phyloP scores from a whole-genome alignment of 2,113 vertebrate species.

The Lota lota region DNA sequence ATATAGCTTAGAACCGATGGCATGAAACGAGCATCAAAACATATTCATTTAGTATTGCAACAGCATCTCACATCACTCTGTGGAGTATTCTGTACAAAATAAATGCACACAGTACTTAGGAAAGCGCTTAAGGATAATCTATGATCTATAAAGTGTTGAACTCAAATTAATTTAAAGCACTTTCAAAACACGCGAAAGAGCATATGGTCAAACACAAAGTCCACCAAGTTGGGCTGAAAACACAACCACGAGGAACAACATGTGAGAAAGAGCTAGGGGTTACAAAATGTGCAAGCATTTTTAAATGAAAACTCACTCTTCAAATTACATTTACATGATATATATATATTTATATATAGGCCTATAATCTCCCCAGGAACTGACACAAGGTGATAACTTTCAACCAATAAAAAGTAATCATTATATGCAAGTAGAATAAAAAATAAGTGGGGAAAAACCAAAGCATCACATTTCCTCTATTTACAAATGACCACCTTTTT shows the following conservation, averaged over 20 bases:
- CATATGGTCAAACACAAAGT: constrained; percentile 75
- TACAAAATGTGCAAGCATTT: constrained; percentile 64
- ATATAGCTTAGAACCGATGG: constrained; percentile 34
- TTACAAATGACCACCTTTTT: constrained; percentile 91
- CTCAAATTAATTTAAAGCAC: constrained; percentile 65
- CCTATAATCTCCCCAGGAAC: constrained; percentile 46
- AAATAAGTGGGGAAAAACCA: constrained; percentile 22
- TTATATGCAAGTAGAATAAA: constrained; percentile 57
- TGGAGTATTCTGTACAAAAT: constrained; percentile 70
- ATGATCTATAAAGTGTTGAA: constrained; percentile 19
- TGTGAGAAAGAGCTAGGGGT: constrained; percentile 13
- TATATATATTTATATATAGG: constrained; percentile 76
- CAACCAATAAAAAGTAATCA: constrained; percentile 70
- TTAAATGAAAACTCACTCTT: constrained; percentile 80
- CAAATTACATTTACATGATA: constrained; percentile 78
- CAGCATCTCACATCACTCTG: constrained; percentile 65
- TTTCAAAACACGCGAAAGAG: constrained; percentile 82
- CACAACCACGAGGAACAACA: constrained; percentile 77
- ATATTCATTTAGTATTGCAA: constrained; percentile 70
- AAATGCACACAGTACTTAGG: constrained; percentile 33
- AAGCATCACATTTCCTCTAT: constrained; percentile 62
- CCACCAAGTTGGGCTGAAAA: constrained; percentile 63
- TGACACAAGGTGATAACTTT: constrained; percentile 75
- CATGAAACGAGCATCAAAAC: constrained; percentile 14
- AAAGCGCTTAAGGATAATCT: constrained; percentile 32